Conservation (phyloP, 2,797 vertebrate species). For the Muscicapa comitata region DNA sequence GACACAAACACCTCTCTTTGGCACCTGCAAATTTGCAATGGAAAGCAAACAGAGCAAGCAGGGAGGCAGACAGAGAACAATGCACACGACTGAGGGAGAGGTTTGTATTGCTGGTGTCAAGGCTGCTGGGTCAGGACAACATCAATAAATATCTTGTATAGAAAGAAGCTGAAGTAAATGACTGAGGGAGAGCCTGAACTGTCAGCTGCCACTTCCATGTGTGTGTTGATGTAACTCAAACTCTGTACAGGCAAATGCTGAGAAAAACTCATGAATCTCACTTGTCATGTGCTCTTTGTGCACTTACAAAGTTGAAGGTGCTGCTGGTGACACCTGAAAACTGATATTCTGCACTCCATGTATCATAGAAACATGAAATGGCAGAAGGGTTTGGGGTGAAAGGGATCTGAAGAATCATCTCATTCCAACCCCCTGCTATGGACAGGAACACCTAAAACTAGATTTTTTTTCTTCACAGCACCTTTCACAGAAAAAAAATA, state of each 20-base stretch:
- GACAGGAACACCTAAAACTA: too few species aligned
- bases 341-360: not conserved
- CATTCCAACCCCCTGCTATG: not conserved
- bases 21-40: not conserved
- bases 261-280: not conserved
- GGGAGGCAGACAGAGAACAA: conserved; percentile 8
- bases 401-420: not conserved
- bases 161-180: not conserved
- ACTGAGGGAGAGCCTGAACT: not conserved
- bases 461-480: not conserved
- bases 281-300: not conserved
- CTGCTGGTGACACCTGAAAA: not conserved
- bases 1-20: not conserved
- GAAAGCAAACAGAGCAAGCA: not conserved
- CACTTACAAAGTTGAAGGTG: not conserved
- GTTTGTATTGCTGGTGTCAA: not conserved
- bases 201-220: not conserved
- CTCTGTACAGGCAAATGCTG: fast-evolving
- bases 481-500: not conserved
- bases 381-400: not conserved
- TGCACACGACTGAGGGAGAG: not conserved
- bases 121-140: conserved; percentile 36
- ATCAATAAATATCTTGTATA: not conserved
- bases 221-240: not conserved
- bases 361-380: not conserved